Percentiles rank a stretch among this genome's conserved stretches.
Conservation (phyloP, 2,797 vertebrate species). For the Delichon dasypus region DNA sequence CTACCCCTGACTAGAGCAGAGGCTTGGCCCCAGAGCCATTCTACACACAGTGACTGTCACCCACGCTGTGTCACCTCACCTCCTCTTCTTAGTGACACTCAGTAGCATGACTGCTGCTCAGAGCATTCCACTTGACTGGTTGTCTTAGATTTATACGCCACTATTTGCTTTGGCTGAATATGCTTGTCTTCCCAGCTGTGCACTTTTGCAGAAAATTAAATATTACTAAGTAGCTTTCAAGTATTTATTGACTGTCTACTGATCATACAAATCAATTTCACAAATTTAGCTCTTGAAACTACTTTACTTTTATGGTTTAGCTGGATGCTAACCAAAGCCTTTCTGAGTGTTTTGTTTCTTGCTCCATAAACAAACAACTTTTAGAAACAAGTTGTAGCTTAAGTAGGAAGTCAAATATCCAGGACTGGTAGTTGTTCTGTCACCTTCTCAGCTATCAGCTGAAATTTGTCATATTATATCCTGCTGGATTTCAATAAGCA, state of each 20-base stretch:
- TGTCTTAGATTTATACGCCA: not conserved
- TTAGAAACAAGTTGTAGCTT: slow-evolving; percentile 29
- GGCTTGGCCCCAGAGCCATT: not conserved
- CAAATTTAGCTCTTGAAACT: not conserved
- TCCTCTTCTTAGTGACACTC: not conserved
- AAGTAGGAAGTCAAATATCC: slow-evolving; percentile 17
- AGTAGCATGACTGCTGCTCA: not conserved
- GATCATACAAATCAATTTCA: slow-evolving; percentile 4
- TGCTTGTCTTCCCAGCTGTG: not conserved
- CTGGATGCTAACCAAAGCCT: not conserved
- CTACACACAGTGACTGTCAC: not conserved
- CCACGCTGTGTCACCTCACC: not conserved
- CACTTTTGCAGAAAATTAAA: not conserved
- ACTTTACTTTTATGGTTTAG: not conserved
- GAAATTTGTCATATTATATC: not conserved
- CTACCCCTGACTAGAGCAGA: not conserved
- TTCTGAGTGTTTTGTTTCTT: slow-evolving; percentile 8
- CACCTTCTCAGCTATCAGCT: slow-evolving; percentile 9
- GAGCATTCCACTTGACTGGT: not conserved
- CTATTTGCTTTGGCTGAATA: not conserved
- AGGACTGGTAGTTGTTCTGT: not conserved
- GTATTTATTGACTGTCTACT: slow-evolving; percentile 9
- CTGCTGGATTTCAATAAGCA: not conserved
- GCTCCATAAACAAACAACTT: slow-evolving; percentile 4
- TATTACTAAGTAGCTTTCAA: not conserved